Evolutionary conservation across 1,140 invertebrate species (phyloP).

Genomic region (Semibalanus balanoides): DNA sequence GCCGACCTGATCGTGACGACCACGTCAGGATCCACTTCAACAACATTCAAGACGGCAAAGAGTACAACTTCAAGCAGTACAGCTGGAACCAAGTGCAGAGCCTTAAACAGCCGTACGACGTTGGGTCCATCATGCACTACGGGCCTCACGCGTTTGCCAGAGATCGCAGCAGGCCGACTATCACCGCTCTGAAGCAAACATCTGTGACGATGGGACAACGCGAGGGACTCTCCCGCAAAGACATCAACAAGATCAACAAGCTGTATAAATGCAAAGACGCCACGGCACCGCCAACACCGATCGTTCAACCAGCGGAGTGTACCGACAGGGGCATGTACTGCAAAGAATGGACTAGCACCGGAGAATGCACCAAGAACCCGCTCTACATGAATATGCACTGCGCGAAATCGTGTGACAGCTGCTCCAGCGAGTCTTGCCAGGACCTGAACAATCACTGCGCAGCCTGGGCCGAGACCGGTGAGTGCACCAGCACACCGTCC

Average conservation of each 20-base stretch:
- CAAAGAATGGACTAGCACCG: conserved; percentile 21
- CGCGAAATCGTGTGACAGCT: conserved; percentile 22
- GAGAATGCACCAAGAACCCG: conserved; percentile 22
- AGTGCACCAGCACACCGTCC: conserved; percentile 22
- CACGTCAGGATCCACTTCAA: conserved; percentile 41
- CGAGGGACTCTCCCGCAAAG: conserved; percentile 28
- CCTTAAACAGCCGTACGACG: conserved; percentile 22
- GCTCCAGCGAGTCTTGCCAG: conserved; percentile 13
- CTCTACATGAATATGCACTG: conserved; percentile 27
- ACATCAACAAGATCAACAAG: conserved; percentile 34
- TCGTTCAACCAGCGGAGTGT: conserved; percentile 10
- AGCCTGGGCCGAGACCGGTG: conserved; percentile 22
- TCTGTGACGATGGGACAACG: conserved; percentile 33
- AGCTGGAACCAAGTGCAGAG: not conserved
- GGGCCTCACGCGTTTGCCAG: conserved; percentile 37
- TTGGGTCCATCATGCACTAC: conserved; percentile 39
- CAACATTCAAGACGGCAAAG: conserved; percentile 42
- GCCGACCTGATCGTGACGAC: conserved; percentile 23
- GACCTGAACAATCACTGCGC: conserved; percentile 22
- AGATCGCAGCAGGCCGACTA: conserved; percentile 31
- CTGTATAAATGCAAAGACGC: conserved; percentile 29
- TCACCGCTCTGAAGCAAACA: conserved; percentile 30
- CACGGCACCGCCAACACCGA: too few species aligned
- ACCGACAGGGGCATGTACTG: conserved; percentile 23
- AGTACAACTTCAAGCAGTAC: conserved; percentile 23